Percentiles rank a stretch among this genome's conserved stretches.
Conservation (phyloP, 2,113 vertebrate genomes). For the Ellobius talpinus region DNA sequence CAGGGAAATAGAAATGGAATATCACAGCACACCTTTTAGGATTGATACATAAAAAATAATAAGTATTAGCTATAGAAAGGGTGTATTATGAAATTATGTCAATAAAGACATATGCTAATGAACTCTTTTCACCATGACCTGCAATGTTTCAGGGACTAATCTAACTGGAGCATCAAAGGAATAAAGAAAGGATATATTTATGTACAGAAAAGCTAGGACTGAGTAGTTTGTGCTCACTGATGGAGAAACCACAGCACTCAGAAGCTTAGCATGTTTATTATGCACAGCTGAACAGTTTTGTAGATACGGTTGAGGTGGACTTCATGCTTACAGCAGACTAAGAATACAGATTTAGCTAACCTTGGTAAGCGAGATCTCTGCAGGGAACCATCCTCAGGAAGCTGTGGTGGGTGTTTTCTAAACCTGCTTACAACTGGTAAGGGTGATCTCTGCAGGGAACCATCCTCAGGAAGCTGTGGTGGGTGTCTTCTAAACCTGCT, state of each 20-base stretch:
- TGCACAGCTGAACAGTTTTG: background rate
- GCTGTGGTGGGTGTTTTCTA: background rate
- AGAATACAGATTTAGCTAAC: background rate
- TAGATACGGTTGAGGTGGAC: background rate
- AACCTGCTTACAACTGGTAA: background rate
- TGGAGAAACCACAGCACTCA: too few species aligned
- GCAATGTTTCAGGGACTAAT: background rate
- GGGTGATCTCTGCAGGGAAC: background rate
- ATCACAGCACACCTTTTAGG: background rate
- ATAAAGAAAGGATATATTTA: background rate
- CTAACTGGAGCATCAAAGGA: background rate
- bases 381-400: background rate
- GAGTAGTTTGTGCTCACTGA: background rate
- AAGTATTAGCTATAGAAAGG: background rate
- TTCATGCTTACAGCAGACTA: background rate
- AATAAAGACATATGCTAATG: background rate
- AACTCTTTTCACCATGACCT: background rate
- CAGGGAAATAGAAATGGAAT: background rate
- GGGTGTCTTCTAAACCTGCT: background rate
- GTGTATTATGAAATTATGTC: background rate
- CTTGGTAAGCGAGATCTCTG: background rate
- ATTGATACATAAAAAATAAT: background rate
- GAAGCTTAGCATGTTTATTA: background rate
- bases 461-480: background rate
- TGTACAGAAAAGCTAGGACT: background rate